A percentile compares a stretch with the other conserved stretches of the same genome.
Conservation (phyloP, 1,140 invertebrate genomes). For the Thalassaphorura encarpata region DNA sequence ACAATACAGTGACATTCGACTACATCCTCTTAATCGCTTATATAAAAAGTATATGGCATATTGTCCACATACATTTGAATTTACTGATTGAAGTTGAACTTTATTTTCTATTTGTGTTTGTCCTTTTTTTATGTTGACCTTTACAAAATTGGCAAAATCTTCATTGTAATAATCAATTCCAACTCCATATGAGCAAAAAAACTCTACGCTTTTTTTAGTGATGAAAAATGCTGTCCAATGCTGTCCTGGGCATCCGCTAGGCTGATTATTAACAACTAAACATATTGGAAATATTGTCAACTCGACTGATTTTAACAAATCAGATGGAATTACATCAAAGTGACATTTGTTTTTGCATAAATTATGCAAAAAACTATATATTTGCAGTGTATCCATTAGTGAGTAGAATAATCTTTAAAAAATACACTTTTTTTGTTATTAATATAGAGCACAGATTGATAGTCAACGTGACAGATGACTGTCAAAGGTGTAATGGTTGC, state of each 20-base stretch:
- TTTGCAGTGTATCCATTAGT: not conserved
- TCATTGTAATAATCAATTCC: not conserved
- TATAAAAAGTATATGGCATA: slow-evolving; percentile 10
- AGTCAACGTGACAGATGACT: slow-evolving; percentile 16
- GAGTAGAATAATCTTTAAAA: slow-evolving; percentile 11
- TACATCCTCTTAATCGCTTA: not conserved
- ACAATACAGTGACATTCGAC: not conserved
- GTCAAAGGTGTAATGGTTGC: slow-evolving; percentile 1
- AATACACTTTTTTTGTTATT: slow-evolving; percentile 8
- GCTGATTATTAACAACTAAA: slow-evolving; percentile 14
- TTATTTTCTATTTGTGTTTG: not conserved
- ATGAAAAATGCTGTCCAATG: slow-evolving; percentile 23
- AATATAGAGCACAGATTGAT: slow-evolving; percentile 20
- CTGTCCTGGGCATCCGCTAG: not conserved
- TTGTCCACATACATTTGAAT: not conserved
- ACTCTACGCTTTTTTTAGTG: not conserved
- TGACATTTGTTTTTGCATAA: not conserved
- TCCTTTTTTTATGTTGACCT: not conserved
- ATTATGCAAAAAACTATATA: not conserved
- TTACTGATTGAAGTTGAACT: not conserved
- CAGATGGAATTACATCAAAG: slow-evolving; percentile 11
- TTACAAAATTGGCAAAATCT: slow-evolving; percentile 8
- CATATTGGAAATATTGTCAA: slow-evolving; percentile 1
- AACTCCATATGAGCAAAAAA: slow-evolving; percentile 11
- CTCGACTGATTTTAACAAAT: not conserved